These are phyloP conservation scores for Atrina japonica DNA, from an alignment of 2,888 invertebrate species.

Conservation along the genomic window DNA sequence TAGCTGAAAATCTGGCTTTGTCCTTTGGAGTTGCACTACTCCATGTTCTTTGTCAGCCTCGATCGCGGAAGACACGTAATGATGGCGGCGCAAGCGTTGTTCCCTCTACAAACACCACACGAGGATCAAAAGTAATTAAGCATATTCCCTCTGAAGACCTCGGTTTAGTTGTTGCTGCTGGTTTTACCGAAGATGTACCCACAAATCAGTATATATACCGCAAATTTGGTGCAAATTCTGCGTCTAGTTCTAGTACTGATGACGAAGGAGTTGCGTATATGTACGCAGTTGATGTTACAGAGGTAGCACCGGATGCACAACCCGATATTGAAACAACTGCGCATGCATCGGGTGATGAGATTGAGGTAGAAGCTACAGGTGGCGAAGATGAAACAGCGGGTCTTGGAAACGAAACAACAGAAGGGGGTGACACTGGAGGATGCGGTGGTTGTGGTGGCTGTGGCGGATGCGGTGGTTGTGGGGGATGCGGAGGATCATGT, in stretches of 20 bases:
- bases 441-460: conserved; percentile 38
- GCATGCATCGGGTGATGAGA: conserved; percentile 48
- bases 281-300: conserved; percentile 40
- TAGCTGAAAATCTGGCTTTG: conserved; percentile 81
- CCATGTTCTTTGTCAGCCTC: conserved; percentile 82
- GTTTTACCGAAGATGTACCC: conserved; percentile 79
- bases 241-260: conserved; percentile 66
- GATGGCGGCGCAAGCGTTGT: conserved; percentile 43
- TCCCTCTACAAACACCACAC: conserved; percentile 49
- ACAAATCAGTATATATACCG: conserved; percentile 75
- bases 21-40: conserved; percentile 82
- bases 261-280: conserved; percentile 56
- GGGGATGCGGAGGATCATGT: conserved; percentile 47
- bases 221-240: conserved; percentile 61
- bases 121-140: conserved; percentile 52
- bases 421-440: conserved; percentile 47
- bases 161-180: conserved; percentile 80
- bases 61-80: conserved; percentile 57
- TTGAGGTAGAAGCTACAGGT: conserved; percentile 44
- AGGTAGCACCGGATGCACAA: conserved; percentile 20
- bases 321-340: conserved; percentile 25
- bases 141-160: conserved; percentile 73
- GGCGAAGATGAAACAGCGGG: conserved; percentile 19
- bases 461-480: conserved; percentile 55
- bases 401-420: conserved; percentile 26